These are phyloP conservation scores for Pelmatolapia mariae DNA, from an alignment of 2,113 vertebrate genomes.

Conservation along the genomic window DNA sequence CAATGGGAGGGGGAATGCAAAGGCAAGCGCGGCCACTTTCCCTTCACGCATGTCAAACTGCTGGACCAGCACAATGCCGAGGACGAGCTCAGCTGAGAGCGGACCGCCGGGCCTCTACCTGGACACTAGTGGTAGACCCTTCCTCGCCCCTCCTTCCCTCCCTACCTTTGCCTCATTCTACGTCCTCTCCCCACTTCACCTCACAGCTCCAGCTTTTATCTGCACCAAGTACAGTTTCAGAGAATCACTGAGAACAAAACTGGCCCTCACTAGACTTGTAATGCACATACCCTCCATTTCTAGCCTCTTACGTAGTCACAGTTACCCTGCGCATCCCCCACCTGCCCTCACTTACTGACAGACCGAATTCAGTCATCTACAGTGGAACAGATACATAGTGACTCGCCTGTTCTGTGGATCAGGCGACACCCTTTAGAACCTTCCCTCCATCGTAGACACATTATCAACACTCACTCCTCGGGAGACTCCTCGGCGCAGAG, in stretches of 20 bases:
- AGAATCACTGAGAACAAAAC: conserved; percentile 73
- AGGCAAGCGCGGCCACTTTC: conserved; percentile 93
- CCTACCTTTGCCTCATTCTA: neutral
- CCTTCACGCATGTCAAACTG: conserved; percentile 96
- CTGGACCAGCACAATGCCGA: conserved; percentile 96
- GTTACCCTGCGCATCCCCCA: neutral
- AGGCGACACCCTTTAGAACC: neutral
- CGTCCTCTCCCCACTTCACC: neutral
- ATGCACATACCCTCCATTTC: conserved; percentile 13
- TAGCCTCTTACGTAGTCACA: neutral
- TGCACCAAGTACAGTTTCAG: conserved; percentile 88
- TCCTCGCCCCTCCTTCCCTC: neutral
- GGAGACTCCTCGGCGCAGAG: conserved; percentile 14
- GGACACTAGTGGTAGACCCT: conserved; percentile 60
- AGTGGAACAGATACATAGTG: neutral
- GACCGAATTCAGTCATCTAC: neutral
- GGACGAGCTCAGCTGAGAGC: conserved; percentile 89
- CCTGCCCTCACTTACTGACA: neutral
- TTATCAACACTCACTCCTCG: conserved; percentile 9
- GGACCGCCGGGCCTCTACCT: conserved; percentile 18
- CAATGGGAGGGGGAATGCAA: conserved; percentile 99
- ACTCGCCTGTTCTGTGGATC: neutral
- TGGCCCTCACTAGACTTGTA: conserved; percentile 10
- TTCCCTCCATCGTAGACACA: neutral
- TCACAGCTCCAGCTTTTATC: conserved; percentile 81